A percentile compares a stretch with the other conserved stretches of the same genome.
phyloP scores from a whole-genome alignment of 2,888 invertebrate species.

The Panorpa germanica region DNA sequence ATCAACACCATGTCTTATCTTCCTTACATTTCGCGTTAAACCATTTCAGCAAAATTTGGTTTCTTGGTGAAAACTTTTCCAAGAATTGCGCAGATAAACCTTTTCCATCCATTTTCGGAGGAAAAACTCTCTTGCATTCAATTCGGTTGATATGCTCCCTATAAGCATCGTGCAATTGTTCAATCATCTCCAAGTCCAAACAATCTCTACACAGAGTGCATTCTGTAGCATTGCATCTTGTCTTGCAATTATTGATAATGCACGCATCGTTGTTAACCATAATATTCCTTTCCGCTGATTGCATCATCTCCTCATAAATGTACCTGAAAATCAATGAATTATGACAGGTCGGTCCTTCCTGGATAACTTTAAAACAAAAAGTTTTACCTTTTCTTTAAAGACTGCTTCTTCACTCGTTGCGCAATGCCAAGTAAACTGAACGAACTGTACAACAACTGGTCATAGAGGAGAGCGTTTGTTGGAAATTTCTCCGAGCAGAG shows the following conservation, averaged over 20 bases:
- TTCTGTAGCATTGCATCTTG: slow-evolving; percentile 40
- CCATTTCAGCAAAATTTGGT: slow-evolving; percentile 66
- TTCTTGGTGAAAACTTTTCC: slow-evolving; percentile 38
- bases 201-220: slow-evolving; percentile 72
- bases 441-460: slow-evolving; percentile 76
- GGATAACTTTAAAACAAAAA: too few relatives aligned
- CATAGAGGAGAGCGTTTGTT: slow-evolving; percentile 75
- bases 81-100: slow-evolving; percentile 23
- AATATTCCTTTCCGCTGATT: slow-evolving; percentile 62
- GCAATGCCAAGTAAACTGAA: slow-evolving; percentile 63
- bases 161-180: slow-evolving; percentile 45
- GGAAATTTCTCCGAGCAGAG: slow-evolving; percentile 82
- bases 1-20: slow-evolving; percentile 61
- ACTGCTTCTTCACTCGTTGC: slow-evolving; percentile 24
- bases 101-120: slow-evolving; percentile 24
- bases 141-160: slow-evolving; percentile 63
- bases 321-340: too few relatives aligned
- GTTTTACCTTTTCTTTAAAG: slow-evolving; percentile 25
- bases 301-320: slow-evolving; percentile 35
- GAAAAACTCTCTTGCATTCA: slow-evolving; percentile 66
- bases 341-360: too few relatives aligned
- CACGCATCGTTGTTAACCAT: slow-evolving; percentile 56
- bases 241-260: slow-evolving; percentile 28
- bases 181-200: slow-evolving; percentile 34
- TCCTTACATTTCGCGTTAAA: slow-evolving; percentile 73